Percentiles rank a stretch among this genome's conserved stretches.
These are phyloP conservation scores for Archilochus colubris DNA, from an alignment of 2,113 vertebrate species.

Conservation along the genomic window DNA sequence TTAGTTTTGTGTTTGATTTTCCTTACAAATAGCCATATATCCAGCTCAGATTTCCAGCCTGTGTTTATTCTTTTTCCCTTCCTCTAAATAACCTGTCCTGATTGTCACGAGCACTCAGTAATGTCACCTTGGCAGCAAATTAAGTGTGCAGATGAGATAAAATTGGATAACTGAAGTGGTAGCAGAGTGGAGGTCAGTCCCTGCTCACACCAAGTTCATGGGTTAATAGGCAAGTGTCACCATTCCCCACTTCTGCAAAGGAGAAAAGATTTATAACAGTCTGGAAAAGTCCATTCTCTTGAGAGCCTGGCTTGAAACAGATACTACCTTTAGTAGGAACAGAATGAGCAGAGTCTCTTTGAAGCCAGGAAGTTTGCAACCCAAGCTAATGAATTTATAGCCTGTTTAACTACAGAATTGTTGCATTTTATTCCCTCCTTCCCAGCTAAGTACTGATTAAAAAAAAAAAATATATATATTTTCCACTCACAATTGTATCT, in stretches of 20 bases:
- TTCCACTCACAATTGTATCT: not conserved
- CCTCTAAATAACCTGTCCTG: not conserved
- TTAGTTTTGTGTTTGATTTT: not conserved
- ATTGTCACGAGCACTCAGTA: not conserved
- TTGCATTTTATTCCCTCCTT: not conserved
- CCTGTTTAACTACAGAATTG: not conserved
- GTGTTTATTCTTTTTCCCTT: not conserved
- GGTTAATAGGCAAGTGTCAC: not conserved
- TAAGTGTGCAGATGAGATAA: not conserved
- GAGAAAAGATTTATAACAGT: not conserved
- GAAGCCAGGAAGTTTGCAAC: not conserved
- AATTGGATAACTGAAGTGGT: not conserved
- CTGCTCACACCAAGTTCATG: not conserved
- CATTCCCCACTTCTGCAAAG: not conserved
- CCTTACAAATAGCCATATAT: not conserved
- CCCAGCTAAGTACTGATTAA: not conserved
- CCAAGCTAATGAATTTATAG: not conserved
- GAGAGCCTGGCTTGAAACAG: not conserved
- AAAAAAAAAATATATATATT: not conserved
- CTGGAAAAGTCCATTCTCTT: not conserved
- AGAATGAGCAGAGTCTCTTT: not conserved
- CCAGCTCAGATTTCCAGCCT: not conserved
- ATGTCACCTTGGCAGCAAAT: slow-evolving; percentile 42
- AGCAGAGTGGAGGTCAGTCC: not conserved
- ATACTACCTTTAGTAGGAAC: not conserved